Percentiles rank a stretch among this genome's conserved stretches.
phyloP scores from a whole-genome alignment of 2,888 invertebrate species.

The Dasysyrphus tricinctus region DNA sequence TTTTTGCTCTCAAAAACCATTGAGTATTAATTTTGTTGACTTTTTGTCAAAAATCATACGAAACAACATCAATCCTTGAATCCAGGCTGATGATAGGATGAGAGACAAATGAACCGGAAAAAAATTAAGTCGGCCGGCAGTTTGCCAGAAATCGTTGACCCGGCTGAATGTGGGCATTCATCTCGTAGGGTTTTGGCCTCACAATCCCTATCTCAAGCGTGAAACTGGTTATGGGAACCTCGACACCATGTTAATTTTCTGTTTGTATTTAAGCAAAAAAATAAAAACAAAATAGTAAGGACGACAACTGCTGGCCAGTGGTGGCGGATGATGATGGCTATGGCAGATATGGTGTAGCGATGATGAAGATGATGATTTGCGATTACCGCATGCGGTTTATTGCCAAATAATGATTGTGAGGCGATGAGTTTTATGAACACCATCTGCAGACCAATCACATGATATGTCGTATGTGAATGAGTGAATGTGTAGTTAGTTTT shows the following conservation, averaged over 20 bases:
- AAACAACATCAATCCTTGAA: slow-evolving; percentile 63
- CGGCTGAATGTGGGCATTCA: slow-evolving; percentile 70
- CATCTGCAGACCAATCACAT: slow-evolving; percentile 42
- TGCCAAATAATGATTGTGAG: slow-evolving; percentile 70
- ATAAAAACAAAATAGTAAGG: not conserved
- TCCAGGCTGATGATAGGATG: slow-evolving; percentile 12
- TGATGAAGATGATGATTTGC: slow-evolving; percentile 69
- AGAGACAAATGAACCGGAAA: slow-evolving; percentile 37
- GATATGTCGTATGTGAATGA: slow-evolving; percentile 14
- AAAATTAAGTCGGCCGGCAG: slow-evolving; percentile 68
- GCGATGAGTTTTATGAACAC: slow-evolving; percentile 69
- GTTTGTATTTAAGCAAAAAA: not conserved
- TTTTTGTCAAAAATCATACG: slow-evolving; percentile 52
- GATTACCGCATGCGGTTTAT: slow-evolving; percentile 75
- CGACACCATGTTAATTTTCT: slow-evolving; percentile 72
- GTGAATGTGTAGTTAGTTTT: slow-evolving; percentile 42
- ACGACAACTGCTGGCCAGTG: too few species aligned
- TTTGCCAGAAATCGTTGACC: slow-evolving; percentile 75
- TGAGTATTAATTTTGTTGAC: not conserved
- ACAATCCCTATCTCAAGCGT: slow-evolving; percentile 55
- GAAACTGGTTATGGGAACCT: slow-evolving; percentile 66
- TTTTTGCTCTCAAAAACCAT: not conserved
- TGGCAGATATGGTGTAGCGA: slow-evolving; percentile 29
- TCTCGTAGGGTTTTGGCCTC: slow-evolving; percentile 36
- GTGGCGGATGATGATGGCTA: not conserved